Conservation (phyloP, 2,113 vertebrate genomes). For the Coryphaenoides rupestris region DNA sequence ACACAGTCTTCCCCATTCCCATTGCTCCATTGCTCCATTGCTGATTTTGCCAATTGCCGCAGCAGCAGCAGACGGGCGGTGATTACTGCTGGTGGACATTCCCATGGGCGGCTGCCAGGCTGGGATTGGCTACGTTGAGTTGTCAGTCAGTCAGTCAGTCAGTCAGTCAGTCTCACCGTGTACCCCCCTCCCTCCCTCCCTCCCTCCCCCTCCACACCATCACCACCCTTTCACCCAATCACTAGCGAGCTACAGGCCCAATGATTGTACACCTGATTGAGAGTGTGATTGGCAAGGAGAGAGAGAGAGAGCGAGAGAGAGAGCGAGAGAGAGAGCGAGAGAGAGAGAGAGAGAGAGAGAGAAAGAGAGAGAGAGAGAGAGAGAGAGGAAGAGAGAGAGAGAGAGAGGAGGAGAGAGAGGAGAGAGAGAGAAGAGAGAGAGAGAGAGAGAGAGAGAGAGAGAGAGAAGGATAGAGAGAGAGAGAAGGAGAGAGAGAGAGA, state of each 20-base stretch:
- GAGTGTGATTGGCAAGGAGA: constrained; percentile 42
- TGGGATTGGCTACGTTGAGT: constrained; percentile 48
- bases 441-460: constrained; percentile 48
- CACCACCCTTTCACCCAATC: constrained; percentile 31
- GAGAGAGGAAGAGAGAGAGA: constrained; percentile 40
- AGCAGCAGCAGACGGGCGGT: neutral
- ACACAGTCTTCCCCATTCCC: too few species aligned
- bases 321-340: neutral
- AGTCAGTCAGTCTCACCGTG: constrained; percentile 27
- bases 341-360: constrained; percentile 21
- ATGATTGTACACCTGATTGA: constrained; percentile 36
- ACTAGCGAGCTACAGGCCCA: constrained; percentile 49
- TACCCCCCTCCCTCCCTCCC: neutral
- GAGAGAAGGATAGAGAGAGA: constrained; percentile 56
- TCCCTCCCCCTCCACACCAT: neutral
- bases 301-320: constrained; percentile 16
- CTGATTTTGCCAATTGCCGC: neutral
- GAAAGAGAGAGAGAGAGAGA: constrained; percentile 38
- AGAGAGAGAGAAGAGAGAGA: constrained; percentile 25
- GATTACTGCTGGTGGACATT: constrained; percentile 9
- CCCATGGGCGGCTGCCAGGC: constrained; percentile 23
- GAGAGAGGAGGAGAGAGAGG: constrained; percentile 2
- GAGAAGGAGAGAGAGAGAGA: constrained; percentile 51
- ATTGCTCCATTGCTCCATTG: too few species aligned
- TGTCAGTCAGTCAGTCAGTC: constrained; percentile 28